Conservation (phyloP, 2,113 vertebrate species). For the western clawed frog (Xenopus tropicalis) region UCB_Xtro_10.0 CM004451.2:56445501-56446000, state of each 20-base stretch:
- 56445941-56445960: too few species aligned
- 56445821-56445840: too few species aligned
- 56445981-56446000: too few species aligned
- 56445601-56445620: not conserved
- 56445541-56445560: too few species aligned
- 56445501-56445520: too few species aligned
- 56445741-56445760: constrained; percentile 11
- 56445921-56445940: too few species aligned
- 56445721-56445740: constrained; percentile 30
- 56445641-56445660: not conserved
- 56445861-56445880: not conserved
- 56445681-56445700: not conserved
- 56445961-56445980: too few species aligned
- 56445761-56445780: constrained; percentile 1
- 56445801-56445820: not conserved
- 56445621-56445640: not conserved
- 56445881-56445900: not conserved
- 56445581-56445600: not conserved
- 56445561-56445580: not conserved
- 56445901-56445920: not conserved
- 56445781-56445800: constrained; percentile 12
- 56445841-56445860: not conserved
- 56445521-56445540: too few species aligned
- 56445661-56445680: not conserved
- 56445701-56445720: constrained; percentile 35